Evolutionary conservation across 2,113 vertebrate species (phyloP).

Genomic region (Numida meleagris): DNA sequence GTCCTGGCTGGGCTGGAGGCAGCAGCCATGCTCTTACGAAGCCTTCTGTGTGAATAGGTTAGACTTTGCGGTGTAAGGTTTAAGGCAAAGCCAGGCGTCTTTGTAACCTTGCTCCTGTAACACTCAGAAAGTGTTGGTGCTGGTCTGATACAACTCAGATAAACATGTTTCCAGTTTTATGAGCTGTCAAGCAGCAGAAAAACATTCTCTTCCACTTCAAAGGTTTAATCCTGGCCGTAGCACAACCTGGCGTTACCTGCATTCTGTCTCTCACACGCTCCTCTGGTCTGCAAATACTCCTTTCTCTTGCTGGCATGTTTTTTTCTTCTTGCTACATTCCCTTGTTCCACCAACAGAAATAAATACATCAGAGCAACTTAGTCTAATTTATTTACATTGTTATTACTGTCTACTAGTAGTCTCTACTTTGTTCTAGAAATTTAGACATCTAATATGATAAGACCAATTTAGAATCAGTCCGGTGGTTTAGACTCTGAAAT

Average conservation of each 20-base stretch:
- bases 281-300: background rate
- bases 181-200: background rate
- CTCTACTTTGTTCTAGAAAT: background rate
- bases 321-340: background rate
- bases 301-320: background rate
- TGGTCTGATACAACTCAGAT: background rate
- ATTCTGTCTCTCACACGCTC: background rate
- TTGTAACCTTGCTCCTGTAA: background rate
- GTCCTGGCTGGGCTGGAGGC: too few species aligned
- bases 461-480: background rate
- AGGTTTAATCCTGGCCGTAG: background rate
- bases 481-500: background rate
- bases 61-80: accelerated
- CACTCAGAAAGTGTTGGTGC: background rate
- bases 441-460: background rate
- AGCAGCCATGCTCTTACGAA: background rate
- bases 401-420: background rate
- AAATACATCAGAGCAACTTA: background rate
- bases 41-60: background rate
- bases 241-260: background rate
- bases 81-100: background rate
- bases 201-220: background rate
- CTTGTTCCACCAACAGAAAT: background rate
- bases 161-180: background rate
- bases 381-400: background rate